Base-by-base conservation (phyloP, 1,140 invertebrate species). In the Nasonia longicornis region DNA sequence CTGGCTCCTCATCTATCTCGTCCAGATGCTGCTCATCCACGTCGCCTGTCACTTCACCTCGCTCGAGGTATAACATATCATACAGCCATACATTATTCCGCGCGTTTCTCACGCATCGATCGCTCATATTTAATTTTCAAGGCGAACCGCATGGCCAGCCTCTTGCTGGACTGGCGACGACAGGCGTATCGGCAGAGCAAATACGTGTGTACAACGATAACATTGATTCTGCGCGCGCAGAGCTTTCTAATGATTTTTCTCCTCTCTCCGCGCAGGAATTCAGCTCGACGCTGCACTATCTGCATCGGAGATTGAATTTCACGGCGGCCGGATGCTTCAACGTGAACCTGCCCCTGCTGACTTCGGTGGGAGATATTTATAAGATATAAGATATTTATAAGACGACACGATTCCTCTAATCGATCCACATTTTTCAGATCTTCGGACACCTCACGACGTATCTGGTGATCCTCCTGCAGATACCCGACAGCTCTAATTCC, bases 281-380 rank as follows among this genome's bases (percentile, higher is more conserved):
- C 64, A 85, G 87, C 11, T 85, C 85, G 31, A 87, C 86, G n/a
- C 63, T 91, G 72, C 86, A 89, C 74, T 81, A 88, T 77, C 42
- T 88, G 75, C 88, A 89, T 84, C 86, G 88, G 58, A 87, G 79
- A 29, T 84, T 91, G 20, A 80, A 84, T 64, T 90, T 91, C 79
- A 84, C 88, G 8, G 90, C 90, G 31, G 89, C 83, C 16, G 90
- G 88, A 20, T 89, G 87, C 79, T 90, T 90, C 82, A 31, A 87
- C 77, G 87, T 91, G 48, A 87, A 90, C 78, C 81, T 91, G 58
- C 85, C 84, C 1, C 82, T 90, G 22, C 77, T 91, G n/a, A 76
- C 86, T 29, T 88, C 90, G 85, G 90, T 91, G 84, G 88, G 84
- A 45, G 52, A 42, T 42, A 42, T 42, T 42, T n/a, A 0, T 35